phyloP scores from a whole-genome alignment of 2,113 vertebrate genomes.

The Oreotrochilus melanogaster region DNA sequence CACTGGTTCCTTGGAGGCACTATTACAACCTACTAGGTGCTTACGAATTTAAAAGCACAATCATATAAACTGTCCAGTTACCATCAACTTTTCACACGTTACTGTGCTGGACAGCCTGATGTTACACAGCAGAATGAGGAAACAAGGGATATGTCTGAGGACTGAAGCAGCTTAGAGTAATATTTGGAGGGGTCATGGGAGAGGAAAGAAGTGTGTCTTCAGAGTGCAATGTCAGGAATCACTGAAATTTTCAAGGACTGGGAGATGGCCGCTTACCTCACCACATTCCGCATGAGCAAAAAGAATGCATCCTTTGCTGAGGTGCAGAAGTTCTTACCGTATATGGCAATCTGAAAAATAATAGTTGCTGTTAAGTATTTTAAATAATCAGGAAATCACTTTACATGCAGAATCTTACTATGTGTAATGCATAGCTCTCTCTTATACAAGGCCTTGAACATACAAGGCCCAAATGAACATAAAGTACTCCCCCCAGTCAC shows the following conservation, averaged over 20 bases:
- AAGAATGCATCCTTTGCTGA: slow-evolving; percentile 93
- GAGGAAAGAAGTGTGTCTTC: not conserved
- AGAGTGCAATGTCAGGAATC: not conserved
- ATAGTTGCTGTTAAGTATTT: not conserved
- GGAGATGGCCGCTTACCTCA: slow-evolving; percentile 83
- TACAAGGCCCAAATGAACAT: not conserved
- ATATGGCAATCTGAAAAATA: slow-evolving; percentile 90
- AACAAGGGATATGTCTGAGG: not conserved
- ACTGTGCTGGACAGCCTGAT: not conserved
- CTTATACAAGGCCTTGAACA: not conserved
- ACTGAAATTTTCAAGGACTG: not conserved
- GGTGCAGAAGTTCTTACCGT: slow-evolving; percentile 94
- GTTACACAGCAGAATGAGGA: not conserved
- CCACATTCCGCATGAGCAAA: slow-evolving; percentile 93
- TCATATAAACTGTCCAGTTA: not conserved
- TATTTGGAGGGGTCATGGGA: not conserved
- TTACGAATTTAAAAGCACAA: not conserved
- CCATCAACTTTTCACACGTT: not conserved
- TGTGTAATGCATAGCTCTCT: not conserved
- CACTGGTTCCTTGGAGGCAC: not conserved
- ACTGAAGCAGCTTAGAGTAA: not conserved
- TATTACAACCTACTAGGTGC: not conserved
- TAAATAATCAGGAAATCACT: not conserved
- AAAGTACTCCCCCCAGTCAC: not conserved
- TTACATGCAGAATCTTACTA: not conserved